Evolutionary conservation across 30 jellyfish, hydroid and myxozoan species (phyloP).

Genomic region (Mastigias papua): DNA sequence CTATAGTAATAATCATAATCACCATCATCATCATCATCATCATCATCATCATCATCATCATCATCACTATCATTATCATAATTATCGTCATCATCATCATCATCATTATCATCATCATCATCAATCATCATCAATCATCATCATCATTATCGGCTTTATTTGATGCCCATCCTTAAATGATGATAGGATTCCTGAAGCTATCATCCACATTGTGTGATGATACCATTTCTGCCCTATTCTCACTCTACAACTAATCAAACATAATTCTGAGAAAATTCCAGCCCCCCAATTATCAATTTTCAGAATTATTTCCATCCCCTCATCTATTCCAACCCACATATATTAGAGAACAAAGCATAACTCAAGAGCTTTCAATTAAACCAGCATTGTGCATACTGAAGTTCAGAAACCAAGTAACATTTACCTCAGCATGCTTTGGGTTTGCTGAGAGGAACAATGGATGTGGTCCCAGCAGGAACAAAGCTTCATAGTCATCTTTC

Average conservation of each 20-base stretch:
- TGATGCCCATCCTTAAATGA: not conserved
- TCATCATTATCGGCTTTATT: not conserved
- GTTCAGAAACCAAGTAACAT: not conserved
- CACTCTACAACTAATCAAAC: too few species aligned
- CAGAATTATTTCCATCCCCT: too few species aligned
- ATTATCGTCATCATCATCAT: not conserved
- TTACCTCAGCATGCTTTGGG: conserved; percentile 51
- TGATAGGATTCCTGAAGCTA: too few species aligned
- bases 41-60: not conserved
- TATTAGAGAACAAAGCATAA: too few species aligned
- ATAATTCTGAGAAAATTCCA: too few species aligned
- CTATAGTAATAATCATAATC: not conserved
- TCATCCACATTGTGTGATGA: too few species aligned
- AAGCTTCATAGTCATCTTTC: conserved; percentile 15
- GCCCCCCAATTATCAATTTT: too few species aligned
- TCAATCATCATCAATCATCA: not conserved
- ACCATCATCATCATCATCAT: not conserved
- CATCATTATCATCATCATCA: not conserved
- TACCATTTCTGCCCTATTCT: too few species aligned
- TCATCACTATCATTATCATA: not conserved
- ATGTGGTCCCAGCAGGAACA: conserved; percentile 50
- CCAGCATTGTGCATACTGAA: not conserved
- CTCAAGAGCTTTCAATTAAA: not conserved
- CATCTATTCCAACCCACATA: too few species aligned
- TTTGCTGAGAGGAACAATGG: conserved; percentile 29